Conservation (phyloP, 2,113 vertebrate species). For the Melospiza melodia region DNA sequence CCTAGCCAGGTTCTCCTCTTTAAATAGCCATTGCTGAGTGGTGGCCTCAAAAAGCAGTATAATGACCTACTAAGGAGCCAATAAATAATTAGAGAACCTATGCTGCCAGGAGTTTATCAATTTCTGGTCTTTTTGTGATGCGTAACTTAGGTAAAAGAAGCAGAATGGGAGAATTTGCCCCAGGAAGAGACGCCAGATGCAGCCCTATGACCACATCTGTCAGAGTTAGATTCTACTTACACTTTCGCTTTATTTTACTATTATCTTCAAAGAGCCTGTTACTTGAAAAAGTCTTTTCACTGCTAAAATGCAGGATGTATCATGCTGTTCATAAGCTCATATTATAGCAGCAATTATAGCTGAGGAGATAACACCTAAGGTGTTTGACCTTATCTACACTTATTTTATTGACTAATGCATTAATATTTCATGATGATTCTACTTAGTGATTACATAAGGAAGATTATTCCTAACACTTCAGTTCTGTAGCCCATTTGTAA, state of each 20-base stretch:
- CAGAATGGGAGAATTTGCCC: not conserved
- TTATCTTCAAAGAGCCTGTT: not conserved
- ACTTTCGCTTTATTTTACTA: not conserved
- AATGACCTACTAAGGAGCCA: not conserved
- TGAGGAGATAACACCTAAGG: conserved; percentile 17
- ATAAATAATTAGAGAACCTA: not conserved
- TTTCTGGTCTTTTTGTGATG: not conserved
- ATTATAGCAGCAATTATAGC: not conserved
- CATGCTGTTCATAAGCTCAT: not conserved
- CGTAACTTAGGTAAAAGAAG: not conserved
- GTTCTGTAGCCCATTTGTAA: not conserved
- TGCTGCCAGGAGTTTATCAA: not conserved
- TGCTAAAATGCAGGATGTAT: conserved; percentile 13
- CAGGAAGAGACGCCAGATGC: not conserved
- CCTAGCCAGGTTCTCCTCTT: not conserved
- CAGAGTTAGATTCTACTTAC: not conserved
- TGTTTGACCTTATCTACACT: conserved; percentile 51
- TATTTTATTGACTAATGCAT: conserved; percentile 26
- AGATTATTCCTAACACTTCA: not conserved
- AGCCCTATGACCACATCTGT: not conserved
- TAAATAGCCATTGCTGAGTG: not conserved
- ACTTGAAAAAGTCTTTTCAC: not conserved
- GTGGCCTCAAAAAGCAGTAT: not conserved
- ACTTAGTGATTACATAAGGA: not conserved
- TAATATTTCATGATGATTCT: conserved; percentile 39